Base-by-base conservation (phyloP, 2,797 vertebrate species). In the Cercopithecus mitis region DNA sequence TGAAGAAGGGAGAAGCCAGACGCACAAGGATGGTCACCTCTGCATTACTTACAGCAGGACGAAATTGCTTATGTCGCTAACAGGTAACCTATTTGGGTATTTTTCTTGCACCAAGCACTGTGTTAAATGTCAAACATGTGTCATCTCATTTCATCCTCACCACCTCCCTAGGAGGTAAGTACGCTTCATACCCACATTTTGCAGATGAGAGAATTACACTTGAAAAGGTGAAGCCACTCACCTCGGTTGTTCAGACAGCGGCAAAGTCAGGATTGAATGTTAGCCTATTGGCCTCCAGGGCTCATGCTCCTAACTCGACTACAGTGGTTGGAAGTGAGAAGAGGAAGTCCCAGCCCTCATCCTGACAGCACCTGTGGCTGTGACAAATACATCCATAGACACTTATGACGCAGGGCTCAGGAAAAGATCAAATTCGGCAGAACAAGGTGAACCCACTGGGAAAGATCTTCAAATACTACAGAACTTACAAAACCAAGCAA, bases 1-100 rank as follows among this genome's bases (percentile, higher is more conserved):
- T 20, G 76, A 67, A 91, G 77, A 20, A 15, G 61, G 85, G 87
- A 96, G 91, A 90, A 88, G 76, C 41, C 90, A 72, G 61, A 39
- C 11, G 22, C 43, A 30, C 30, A 67, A 84, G 30, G 20, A 76
- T 20, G 47, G 61, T 79, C 79, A 33, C 55, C 64, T 33, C 55
- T 17, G 80, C 17, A 2, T 73, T 43, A 45, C 43, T 36, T 33
- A 33, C 17, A 73, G 24, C 33, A 81, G 83, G 73, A 92, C 57
- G 22, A 73, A 93, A 52, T 0, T 1, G 47, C 25, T 1, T 8
- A 47, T 14, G 73, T 90, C 43, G 4, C 13, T 20, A 45, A 52
- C 85, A 94, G 80, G 70, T 45, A 81, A 61, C 33, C 7, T 3
- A 47, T 73, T 13, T n/a, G 15, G 85, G 72, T 50, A 33, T 61